Conservation (phyloP, 2,888 invertebrate species). For the Molorchus minor region DNA sequence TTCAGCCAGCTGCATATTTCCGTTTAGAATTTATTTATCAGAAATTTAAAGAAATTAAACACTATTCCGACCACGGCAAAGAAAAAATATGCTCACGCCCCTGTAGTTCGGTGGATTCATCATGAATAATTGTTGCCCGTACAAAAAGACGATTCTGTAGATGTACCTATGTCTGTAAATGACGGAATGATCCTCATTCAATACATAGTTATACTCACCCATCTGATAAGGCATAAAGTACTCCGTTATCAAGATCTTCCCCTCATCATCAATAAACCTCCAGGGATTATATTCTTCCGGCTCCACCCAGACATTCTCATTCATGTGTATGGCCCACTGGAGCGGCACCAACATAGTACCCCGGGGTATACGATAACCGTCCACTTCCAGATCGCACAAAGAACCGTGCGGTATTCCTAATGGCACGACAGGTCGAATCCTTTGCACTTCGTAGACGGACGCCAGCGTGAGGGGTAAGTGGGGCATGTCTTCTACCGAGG, state of each 20-base stretch:
- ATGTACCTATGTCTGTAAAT: no score
- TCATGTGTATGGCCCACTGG: constrained; percentile 84
- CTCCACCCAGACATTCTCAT: constrained; percentile 72
- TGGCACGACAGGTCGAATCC: constrained; percentile 82
- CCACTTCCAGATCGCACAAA: constrained; percentile 61
- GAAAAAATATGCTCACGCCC: no score
- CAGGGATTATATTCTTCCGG: constrained; percentile 75
- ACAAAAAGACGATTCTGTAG: no score
- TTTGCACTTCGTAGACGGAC: constrained; percentile 79
- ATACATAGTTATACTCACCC: constrained; percentile 68
- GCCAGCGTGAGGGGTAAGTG: constrained; percentile 74
- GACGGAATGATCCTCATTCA: no score
- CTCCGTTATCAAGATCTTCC: constrained; percentile 70
- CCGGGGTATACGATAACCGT: constrained; percentile 72
- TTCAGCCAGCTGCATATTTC: no score
- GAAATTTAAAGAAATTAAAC: no score
- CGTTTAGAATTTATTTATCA: no score
- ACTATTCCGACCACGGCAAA: no score
- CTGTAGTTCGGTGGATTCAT: no score
- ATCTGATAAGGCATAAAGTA: constrained; percentile 85
- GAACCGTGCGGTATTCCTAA: constrained; percentile 88
- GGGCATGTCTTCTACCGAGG: constrained; percentile 67
- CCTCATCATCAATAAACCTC: constrained; percentile 74
- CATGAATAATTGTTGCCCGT: no score
- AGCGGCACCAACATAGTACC: constrained; percentile 80